Base-by-base conservation (phyloP, 2,113 vertebrate genomes). In the Bos indicus region DNA sequence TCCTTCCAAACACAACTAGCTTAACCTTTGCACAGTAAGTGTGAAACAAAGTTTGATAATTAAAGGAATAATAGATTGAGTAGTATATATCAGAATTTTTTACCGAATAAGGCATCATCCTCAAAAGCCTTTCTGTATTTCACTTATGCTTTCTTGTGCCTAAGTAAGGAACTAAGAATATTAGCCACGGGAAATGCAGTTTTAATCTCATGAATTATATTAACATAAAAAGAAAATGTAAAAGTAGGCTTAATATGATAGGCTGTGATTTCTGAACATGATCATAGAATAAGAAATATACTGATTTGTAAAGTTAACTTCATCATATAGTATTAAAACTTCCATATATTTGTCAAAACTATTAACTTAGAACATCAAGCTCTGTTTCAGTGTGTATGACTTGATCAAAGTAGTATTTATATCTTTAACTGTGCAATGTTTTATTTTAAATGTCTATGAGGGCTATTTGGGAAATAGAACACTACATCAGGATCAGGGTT, bases 381-480 rank as follows among this genome's bases (percentile, higher is more conserved):
- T 85, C 48, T 92, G 4, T 74, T 97, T 48, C n/a, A 8, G 28
- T 92, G 6, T 67, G 7, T 56, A 57, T 86, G 21, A 95, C 64
- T 93, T 95, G 23, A 83, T 94, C 86, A 82, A 89, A 97, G 13
- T 51, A 86, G 74, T 80, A 60, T 83, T 82, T 90, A 14, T 87
- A 67, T 56, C 11, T 91, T 62, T 80, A 96, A 82, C 8, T 48
- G 82, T 71, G 64, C 23, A 94, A 6, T 60, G 28, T 90, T 97
- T 97, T 28, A 81, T 88, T 96, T 80, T 80, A n/a, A 94, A 77
- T 84, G 26, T 91, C 78, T 56, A 17, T 56, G 28, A 74, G 23
- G 4, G 59, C 57, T 64, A 84, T 90, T 92, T 95, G 52, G 84
- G 52, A 96, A 97, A 92, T 74, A 92, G 92, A 88, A 77, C 13